Conservation (phyloP, 2,113 vertebrate species). For the Willisornis vidua region DNA sequence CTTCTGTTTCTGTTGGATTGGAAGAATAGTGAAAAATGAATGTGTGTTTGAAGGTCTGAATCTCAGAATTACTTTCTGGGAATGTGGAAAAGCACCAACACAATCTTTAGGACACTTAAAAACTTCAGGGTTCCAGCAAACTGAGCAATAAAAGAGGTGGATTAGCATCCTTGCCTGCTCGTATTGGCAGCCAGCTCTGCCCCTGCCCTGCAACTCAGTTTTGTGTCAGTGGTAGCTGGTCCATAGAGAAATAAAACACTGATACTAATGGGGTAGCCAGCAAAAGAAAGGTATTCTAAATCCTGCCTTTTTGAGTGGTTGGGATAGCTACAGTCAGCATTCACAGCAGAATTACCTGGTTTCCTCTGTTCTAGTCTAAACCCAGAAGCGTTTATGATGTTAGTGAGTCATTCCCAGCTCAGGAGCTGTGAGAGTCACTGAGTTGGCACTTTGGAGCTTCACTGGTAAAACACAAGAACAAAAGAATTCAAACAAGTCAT, state of each 20-base stretch:
- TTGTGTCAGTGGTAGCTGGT: background rate
- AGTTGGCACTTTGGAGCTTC: background rate
- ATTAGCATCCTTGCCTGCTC: background rate
- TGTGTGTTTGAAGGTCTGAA: background rate
- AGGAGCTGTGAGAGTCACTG: background rate
- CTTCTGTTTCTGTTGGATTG: background rate
- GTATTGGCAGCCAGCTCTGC: background rate
- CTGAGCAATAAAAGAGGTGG: background rate
- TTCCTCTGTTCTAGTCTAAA: background rate
- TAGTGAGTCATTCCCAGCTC: background rate
- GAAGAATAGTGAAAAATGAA: background rate
- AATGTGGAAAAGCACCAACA: background rate
- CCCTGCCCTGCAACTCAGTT: background rate
- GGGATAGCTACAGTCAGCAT: background rate
- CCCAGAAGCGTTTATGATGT: background rate
- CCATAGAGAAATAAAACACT: background rate
- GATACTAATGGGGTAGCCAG: background rate
- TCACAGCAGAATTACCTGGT: background rate
- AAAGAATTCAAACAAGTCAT: background rate
- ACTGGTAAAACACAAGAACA: background rate
- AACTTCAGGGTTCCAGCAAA: background rate
- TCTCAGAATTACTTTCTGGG: background rate
- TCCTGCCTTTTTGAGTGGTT: background rate
- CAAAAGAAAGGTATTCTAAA: background rate
- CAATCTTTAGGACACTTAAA: background rate